These are phyloP conservation scores for Physocephala rufipes DNA, from an alignment of 2,888 invertebrate genomes.

Conservation along the genomic window DNA sequence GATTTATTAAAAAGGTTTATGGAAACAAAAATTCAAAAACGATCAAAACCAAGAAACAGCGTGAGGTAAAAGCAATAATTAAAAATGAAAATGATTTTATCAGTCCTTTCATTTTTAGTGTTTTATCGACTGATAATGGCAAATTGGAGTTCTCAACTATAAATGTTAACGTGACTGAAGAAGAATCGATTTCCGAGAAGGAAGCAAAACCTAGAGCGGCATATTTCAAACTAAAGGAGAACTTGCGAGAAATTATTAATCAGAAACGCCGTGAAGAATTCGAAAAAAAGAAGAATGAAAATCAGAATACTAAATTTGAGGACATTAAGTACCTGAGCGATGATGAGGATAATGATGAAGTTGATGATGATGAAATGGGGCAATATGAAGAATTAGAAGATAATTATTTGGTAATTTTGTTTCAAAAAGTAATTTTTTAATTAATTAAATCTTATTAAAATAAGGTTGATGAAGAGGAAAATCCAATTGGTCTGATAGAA, in stretches of 20 bases:
- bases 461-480: constrained; percentile 50
- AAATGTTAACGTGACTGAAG: constrained; percentile 51
- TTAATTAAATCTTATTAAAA: neutral
- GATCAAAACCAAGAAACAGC: constrained; percentile 69
- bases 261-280: constrained; percentile 76
- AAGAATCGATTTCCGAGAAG: constrained; percentile 52
- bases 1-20: constrained; percentile 77
- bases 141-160: constrained; percentile 65
- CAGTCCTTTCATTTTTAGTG: constrained; percentile 54
- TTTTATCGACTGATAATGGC: constrained; percentile 65
- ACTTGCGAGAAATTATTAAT: constrained; percentile 77
- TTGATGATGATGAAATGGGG: constrained; percentile 1
- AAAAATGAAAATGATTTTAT: neutral
- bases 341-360: constrained; percentile 58
- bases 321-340: constrained; percentile 59
- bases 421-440: neutral
- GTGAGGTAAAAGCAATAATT: constrained; percentile 54
- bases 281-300: constrained; percentile 65
- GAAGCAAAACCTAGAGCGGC: constrained; percentile 76
- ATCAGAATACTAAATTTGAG: constrained; percentile 64
- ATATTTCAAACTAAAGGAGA: constrained; percentile 75
- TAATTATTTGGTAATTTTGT: neutral
- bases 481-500: constrained; percentile 38
- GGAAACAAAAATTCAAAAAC: constrained; percentile 73
- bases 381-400: neutral